Evolutionary conservation across 2,888 invertebrate genomes (phyloP), one percentile per base, ranked within the genome.

Genomic region (Scaeva pyrastri): DNA sequence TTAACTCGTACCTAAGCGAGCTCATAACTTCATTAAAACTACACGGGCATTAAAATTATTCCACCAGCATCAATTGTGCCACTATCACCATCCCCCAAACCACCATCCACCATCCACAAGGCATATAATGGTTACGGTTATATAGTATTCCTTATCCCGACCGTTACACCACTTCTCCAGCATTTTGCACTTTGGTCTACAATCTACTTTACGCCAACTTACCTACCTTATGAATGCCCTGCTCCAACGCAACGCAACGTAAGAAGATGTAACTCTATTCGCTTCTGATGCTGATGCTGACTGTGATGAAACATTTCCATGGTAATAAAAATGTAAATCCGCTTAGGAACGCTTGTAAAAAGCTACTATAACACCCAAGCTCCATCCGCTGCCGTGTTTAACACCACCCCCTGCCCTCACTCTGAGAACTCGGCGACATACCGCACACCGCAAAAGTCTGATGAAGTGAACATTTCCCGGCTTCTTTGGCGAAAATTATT

Each of bases 311-410:
- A 68, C 82, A 78, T 83, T 83, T 77, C 77, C 73, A 83, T 45
- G 82, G 77, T 73, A 83, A 77, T 83, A 77, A 83, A 77, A 77
- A 83, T 83, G 82, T 73, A 83, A 83, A 83, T 83, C 82, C 82
- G 82, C 82, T 83, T 83, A 83, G 62, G 39, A 73, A 73, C 77
- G 80, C 80, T 80, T 80, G 80, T 80, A 80, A 78, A 72, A 72
- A 78, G 71, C 71, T 55, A 81, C 75, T 41, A 31, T 31, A 58
- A 72, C 72, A 79, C 56, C 72, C 56, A 48, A 45, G 39, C 19
- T 39, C 64, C 56, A 36, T 21, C 62, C 39, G 7, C 11, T n/a
- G 0, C 39, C 14, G n/a, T n/a, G n/a, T n/a, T n/a, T n/a, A n/a
- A n/a, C n/a, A n/a, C n/a, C n/a, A n/a, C n/a, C n/a, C n/a, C n/a